Conservation (phyloP, 2,888 invertebrate species). For the Elgonia sp. region DNA sequence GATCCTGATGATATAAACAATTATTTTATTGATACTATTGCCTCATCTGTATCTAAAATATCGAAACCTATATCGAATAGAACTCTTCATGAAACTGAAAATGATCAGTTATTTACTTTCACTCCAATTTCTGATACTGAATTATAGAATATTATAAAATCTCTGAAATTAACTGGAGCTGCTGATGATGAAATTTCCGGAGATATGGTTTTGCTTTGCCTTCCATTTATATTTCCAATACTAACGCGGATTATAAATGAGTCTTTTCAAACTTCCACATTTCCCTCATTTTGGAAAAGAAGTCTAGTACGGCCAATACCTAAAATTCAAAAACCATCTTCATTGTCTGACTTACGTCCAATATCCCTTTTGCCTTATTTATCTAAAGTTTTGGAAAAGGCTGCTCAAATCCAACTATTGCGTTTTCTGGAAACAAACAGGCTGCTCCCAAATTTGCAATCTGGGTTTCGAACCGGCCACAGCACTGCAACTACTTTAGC, state of each 20-base stretch:
- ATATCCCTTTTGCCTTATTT: too few species aligned
- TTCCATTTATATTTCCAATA: constrained; percentile 4
- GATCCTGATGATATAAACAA: neutral
- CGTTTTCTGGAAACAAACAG: neutral
- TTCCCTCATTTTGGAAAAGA: constrained; percentile 1
- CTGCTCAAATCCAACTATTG: too few species aligned
- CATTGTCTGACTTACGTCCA: neutral
- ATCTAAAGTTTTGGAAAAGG: too few species aligned
- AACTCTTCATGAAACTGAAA: neutral
- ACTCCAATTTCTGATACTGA: neutral
- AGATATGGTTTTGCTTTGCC: constrained; percentile 19
- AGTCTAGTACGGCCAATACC: neutral
- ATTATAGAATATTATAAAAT: neutral
- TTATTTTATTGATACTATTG: neutral
- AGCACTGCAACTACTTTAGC: constrained; percentile 15
- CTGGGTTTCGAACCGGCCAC: neutral
- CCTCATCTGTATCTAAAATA: too few species aligned
- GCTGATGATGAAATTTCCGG: constrained; percentile 18
- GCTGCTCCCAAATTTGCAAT: neutral
- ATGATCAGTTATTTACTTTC: neutral
- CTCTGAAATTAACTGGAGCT: constrained; percentile 14
- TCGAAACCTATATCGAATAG: too few species aligned
- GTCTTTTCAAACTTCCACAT: neutral
- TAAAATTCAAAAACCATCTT: neutral
- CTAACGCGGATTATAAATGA: constrained; percentile 25